Evolutionary conservation across 2,113 vertebrate species (phyloP), one percentile per base, ranked within the genome.

Genomic region (Peromyscus maniculatus): DNA sequence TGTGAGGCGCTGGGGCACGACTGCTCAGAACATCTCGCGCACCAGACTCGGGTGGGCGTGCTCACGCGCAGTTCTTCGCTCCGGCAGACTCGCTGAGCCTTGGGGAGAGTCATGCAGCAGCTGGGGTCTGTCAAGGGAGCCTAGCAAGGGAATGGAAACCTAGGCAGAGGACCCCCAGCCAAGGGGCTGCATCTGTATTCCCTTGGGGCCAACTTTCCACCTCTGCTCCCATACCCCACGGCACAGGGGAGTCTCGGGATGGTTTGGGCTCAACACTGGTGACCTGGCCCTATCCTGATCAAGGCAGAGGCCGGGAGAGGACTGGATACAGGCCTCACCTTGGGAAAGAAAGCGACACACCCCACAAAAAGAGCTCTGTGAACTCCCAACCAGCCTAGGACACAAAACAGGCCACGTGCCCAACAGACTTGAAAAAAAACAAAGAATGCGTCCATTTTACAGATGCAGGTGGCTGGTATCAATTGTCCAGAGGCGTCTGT

Each of bases 1-100:
- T 97, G 98, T 66, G 98, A 98, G 98, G 98, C 97, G 36, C 98
- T 95, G 95, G 95, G 96, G 87, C 97, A 93, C 74, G 8, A 96
- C 96, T 33, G 77, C 97, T 93, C 97, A 3, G 71, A 91, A 26
- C 96, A 97, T 91, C 75, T 96, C 96, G 13, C 96, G 13, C 24
- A 11, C 96, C 43, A 67, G 97, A 96, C 97, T 94, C 57, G 19
- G 97, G 94, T 57, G 1, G 67, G 71, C 46, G 66, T 71, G 83
- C 57, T 31, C 17, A 46, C 5, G 11, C 78, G 11, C 36, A 4
- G 46, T 33, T 93, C 92, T 83, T 33, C 15, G 39, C 62, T 93
- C 52, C 72, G 11, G 93, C 62, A 46, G 22, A 80, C 87, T 59
- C 93, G 74, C 3, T 0, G 8, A 78, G 92, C 86, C 31, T 26